These are phyloP conservation scores for Protonibea diacanthus DNA, from an alignment of 2,797 vertebrate genomes.

Conservation along the genomic window DNA sequence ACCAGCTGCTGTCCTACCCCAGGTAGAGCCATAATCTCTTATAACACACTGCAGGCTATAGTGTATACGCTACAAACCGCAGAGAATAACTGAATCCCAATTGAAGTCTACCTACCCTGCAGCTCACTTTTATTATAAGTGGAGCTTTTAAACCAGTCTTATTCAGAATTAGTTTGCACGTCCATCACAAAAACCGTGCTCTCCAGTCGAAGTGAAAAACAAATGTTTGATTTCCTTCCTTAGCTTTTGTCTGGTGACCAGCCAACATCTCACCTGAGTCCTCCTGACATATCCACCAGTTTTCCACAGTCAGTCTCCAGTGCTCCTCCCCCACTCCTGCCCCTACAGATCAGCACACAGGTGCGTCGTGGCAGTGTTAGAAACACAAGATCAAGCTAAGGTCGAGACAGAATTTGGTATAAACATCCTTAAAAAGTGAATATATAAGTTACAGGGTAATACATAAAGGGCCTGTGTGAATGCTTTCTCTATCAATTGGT, in stretches of 20 bases:
- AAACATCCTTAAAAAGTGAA: constrained; percentile 13
- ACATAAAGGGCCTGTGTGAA: constrained; percentile 80
- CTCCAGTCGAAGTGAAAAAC: constrained; percentile 15
- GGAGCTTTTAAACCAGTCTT: constrained; percentile 14
- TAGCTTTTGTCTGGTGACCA: constrained; percentile 66
- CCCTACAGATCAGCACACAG: constrained; percentile 82
- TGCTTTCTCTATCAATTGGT: constrained; percentile 63
- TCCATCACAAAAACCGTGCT: constrained; percentile 5
- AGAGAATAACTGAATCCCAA: constrained; percentile 20
- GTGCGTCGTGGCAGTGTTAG: constrained; percentile 59
- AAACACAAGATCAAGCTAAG: constrained; percentile 15
- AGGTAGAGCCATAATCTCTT: constrained; percentile 73
- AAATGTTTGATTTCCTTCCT: constrained; percentile 48
- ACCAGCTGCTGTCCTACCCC: constrained; percentile 73
- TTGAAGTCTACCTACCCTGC: background rate
- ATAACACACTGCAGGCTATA: constrained; percentile 9
- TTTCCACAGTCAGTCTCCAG: constrained; percentile 65
- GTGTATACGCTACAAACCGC: constrained; percentile 8
- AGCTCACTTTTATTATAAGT: constrained; percentile 28
- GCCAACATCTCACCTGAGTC: constrained; percentile 66
- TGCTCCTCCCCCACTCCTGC: constrained; percentile 71
- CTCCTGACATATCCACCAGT: constrained; percentile 64
- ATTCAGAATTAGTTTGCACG: constrained; percentile 13
- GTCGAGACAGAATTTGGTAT: background rate
- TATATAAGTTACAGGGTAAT: constrained; percentile 27